Evolutionary conservation across 2,113 vertebrate genomes (phyloP), one percentile per base, ranked within the genome.

Genomic region (Notarius lentiginosus): DNA sequence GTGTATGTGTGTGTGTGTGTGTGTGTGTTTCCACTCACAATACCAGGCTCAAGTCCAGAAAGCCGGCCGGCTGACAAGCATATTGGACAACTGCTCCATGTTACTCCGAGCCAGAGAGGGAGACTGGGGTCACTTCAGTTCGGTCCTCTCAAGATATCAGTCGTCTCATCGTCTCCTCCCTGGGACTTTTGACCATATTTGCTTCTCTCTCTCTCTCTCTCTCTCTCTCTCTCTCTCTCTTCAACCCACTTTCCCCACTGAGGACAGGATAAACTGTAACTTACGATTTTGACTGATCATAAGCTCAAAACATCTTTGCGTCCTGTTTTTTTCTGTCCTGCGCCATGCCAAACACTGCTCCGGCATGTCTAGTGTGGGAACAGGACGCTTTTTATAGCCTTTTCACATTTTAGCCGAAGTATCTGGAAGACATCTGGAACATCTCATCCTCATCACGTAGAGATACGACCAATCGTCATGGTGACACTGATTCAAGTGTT

Each of bases 91-190:
- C 94, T 90, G 91, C 93, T 94, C 91, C 91, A 94, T 91, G 93
- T 92, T 92, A 91, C 88, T 90, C 87, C 90, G 89, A 92, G 88
- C 34, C 41, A 41, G 88, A 89, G 91, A 91, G 79, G 70, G 90
- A 89, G 90, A 94, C 89, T 53, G 92, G 92, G 95, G 93, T 95
- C 93, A 95, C 92, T 95, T 91, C 93, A 94, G 95, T 96, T 96
- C 94, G 91, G 94, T 95, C 91, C 93, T 93, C 91, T 90, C 92
- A 93, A 92, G 91, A 93, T 94, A 94, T 94, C 92, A 91, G 89
- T 92, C 90, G 81, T 85, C 87, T 92, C 85, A 30, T 90, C 90
- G 86, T 91, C 93, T 93, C 94, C 93, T 87, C 93, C 93, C 91
- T 51, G 47, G 86, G 91, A 91, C 87, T 90, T 89, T 91, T 91